Conservation (phyloP, 2,113 vertebrate genomes). For the Coracopsis vasa region DNA sequence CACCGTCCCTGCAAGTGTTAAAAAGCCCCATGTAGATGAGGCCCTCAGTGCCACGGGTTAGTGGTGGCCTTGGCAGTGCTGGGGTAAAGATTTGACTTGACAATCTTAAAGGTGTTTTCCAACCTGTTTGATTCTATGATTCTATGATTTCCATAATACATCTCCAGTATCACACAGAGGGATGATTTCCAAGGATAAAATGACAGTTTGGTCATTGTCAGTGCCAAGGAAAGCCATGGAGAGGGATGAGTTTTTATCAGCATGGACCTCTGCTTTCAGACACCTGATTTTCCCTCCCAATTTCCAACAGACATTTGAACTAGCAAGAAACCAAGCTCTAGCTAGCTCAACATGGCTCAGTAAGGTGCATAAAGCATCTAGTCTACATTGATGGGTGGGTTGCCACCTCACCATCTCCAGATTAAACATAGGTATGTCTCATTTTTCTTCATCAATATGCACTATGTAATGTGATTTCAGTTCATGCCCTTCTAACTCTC, state of each 20-base stretch:
- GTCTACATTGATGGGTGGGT: fast-evolving
- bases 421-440: neutral
- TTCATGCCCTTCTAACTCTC: neutral
- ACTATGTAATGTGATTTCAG: neutral
- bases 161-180: neutral
- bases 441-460: neutral
- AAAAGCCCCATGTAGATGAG: neutral
- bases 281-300: neutral
- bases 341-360: neutral
- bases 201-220: neutral
- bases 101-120: neutral
- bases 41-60: neutral
- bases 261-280: neutral
- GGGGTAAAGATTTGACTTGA: neutral
- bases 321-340: neutral
- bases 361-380: neutral
- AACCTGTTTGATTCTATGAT: neutral
- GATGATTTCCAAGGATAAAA: neutral
- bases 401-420: neutral
- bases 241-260: neutral
- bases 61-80: neutral
- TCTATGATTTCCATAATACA: neutral
- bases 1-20: neutral
- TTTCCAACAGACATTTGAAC: neutral
- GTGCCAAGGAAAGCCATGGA: neutral